A percentile compares a stretch with the other conserved stretches of the same genome.
Evolutionary conservation across 64 coral and sea anemone species (phyloP).

Genomic region (Stichodactyla mertensii): DNA sequence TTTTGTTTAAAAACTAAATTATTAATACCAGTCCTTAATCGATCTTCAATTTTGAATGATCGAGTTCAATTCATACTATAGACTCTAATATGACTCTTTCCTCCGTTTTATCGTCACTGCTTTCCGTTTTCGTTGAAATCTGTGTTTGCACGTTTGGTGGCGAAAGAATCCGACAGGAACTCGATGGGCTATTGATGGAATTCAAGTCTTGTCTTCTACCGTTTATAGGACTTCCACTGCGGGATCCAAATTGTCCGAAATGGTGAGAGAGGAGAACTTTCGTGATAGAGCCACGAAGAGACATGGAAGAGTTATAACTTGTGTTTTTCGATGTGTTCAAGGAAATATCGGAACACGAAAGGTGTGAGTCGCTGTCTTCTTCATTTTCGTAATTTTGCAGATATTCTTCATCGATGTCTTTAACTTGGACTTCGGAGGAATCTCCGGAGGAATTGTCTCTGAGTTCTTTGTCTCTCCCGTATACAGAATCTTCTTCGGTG

Average conservation of each 20-base stretch:
- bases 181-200: not conserved
- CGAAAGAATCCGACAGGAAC: not conserved
- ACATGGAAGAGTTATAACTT: constrained; percentile 33
- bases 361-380: not conserved
- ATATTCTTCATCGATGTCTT: not conserved
- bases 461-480: not conserved
- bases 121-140: not conserved
- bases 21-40: too few relatives aligned
- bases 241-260: not conserved
- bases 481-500: not conserved
- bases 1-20: too few relatives aligned
- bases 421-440: not conserved
- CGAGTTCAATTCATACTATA: too few relatives aligned
- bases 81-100: too few relatives aligned
- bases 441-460: not conserved
- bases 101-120: not conserved
- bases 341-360: not conserved
- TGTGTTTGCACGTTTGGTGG: not conserved
- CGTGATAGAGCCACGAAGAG: constrained; percentile 36
- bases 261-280: constrained; percentile 40
- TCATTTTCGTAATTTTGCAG: not conserved
- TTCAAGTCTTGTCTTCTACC: not conserved
- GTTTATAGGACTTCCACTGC: not conserved
- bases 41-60: too few relatives aligned
- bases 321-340: constrained; percentile 35